Conservation (phyloP, 1,140 invertebrate species). For the Ips nitidus region DNA sequence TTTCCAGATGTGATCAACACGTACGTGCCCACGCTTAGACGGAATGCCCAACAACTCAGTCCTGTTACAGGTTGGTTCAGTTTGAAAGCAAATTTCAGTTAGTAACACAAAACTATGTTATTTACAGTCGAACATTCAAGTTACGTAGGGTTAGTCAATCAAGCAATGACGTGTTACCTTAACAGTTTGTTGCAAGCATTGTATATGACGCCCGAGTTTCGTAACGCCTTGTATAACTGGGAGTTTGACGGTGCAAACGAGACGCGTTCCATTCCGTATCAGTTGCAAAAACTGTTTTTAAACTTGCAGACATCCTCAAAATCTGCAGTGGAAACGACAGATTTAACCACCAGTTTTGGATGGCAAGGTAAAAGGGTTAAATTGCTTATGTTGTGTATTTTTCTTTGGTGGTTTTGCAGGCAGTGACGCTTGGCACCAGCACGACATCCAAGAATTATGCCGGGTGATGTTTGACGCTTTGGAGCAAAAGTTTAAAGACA, state of each 20-base stretch:
- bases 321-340: slow-evolving; percentile 81
- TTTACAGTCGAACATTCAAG: slow-evolving; percentile 47
- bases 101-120: slow-evolving; percentile 3
- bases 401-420: slow-evolving; percentile 6
- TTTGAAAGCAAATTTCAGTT: background rate
- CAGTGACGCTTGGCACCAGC: slow-evolving; percentile 89
- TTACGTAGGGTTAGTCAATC: slow-evolving; percentile 89
- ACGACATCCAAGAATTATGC: slow-evolving; percentile 77
- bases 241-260: slow-evolving; percentile 73
- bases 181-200: slow-evolving; percentile 88
- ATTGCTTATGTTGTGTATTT: background rate
- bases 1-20: background rate
- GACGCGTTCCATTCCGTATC: slow-evolving; percentile 79
- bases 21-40: slow-evolving; percentile 2
- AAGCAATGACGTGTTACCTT: slow-evolving; percentile 93
- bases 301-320: slow-evolving; percentile 80
- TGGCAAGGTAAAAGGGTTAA: slow-evolving; percentile 66
- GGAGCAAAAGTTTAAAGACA: slow-evolving; percentile 83
- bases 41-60: slow-evolving; percentile 23
- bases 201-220: slow-evolving; percentile 94
- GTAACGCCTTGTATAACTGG: slow-evolving; percentile 89
- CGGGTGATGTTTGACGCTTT: slow-evolving; percentile 92
- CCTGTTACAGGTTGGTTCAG: slow-evolving; percentile 19
- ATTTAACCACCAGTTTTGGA: slow-evolving; percentile 86
- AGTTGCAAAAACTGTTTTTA: slow-evolving; percentile 86